Base-by-base conservation (phyloP, 2,797 vertebrate species). In the Oreonectes daqikongensis region DNA sequence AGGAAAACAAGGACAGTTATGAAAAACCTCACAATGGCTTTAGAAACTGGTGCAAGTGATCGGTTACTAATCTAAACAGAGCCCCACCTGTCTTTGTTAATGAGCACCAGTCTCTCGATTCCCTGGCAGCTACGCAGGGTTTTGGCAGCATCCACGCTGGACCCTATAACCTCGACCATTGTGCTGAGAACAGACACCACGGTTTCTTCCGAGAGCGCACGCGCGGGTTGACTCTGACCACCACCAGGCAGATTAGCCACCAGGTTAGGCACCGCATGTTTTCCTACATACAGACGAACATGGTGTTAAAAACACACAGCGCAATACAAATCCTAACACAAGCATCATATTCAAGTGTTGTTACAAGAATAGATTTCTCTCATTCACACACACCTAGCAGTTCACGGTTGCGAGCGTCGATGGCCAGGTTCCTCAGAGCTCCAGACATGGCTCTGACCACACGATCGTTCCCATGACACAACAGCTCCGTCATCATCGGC, bases 401-500 rank as follows among this genome's bases (percentile, higher is more conserved):
- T 57, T 96, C 95, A 73, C 94, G 94, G 90, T 97, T 98, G 35
- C 94, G 94, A 17, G 91, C 79, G 22, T 99, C 97, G 2, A 98
- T 94, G 0, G 97, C 96, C 87, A 99, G 89, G 89, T 99, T 99
- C 70, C 97, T 94, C 57, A 99, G 92, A 1, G 97, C 95, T 52
- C 97, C 97, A 0, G 96, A 97, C 0, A 98, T 96, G 1, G 97
- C 97, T 66, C 94, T 92, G 77, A 99, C 95, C 24, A 99, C 97
- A 0, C 96, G 91, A 88, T 99, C 97, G 0, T 94, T 95, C 22
- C 94, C 92, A 0, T 92, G 92, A 65, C 85, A 89, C 85, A 99
- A 90, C 38, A 95, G 94, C 87, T 98, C 97, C 0, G 95, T 95
- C 14, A 99, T 93, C 87, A 94, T 91, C 0, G 96, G 95, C 22